These are phyloP conservation scores for Drosophila emarginata DNA, from an alignment of 2,888 invertebrate genomes.

Conservation along the genomic window DNA sequence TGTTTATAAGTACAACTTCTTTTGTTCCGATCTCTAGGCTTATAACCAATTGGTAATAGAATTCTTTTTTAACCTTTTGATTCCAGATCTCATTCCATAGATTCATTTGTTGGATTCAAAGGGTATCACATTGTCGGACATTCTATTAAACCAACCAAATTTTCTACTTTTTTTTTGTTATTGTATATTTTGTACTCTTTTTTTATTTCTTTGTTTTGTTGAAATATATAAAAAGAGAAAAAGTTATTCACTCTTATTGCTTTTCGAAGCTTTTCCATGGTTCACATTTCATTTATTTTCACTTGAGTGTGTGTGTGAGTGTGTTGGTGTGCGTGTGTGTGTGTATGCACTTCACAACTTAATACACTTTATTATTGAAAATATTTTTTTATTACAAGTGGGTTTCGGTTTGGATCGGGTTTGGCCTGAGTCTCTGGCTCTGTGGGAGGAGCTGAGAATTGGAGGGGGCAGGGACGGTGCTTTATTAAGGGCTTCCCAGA, in stretches of 20 bases:
- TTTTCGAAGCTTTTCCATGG: slow-evolving; percentile 73
- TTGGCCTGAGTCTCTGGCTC: not conserved
- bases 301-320: slow-evolving; percentile 40
- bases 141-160: not conserved
- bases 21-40: too few relatives aligned
- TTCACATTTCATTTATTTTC: slow-evolving; percentile 78
- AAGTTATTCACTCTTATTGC: slow-evolving; percentile 69
- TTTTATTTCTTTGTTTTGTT: slow-evolving; percentile 49
- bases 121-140: not conserved
- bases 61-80: too few relatives aligned
- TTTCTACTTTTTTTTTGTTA: not conserved
- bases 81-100: too few relatives aligned
- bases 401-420: slow-evolving; percentile 24
- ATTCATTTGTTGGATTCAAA: not conserved
- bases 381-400: slow-evolving; percentile 78
- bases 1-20: too few relatives aligned
- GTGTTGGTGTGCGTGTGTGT: slow-evolving; percentile 30
- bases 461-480: not conserved
- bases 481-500: slow-evolving; percentile 58
- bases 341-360: slow-evolving; percentile 74
- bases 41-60: too few relatives aligned
- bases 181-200: slow-evolving; percentile 17
- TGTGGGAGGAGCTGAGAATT: not conserved
- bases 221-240: slow-evolving; percentile 35
- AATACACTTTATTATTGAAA: slow-evolving; percentile 78